phyloP scores from a whole-genome alignment of 2,888 invertebrate genomes.

The Agriotes lineatus region DNA sequence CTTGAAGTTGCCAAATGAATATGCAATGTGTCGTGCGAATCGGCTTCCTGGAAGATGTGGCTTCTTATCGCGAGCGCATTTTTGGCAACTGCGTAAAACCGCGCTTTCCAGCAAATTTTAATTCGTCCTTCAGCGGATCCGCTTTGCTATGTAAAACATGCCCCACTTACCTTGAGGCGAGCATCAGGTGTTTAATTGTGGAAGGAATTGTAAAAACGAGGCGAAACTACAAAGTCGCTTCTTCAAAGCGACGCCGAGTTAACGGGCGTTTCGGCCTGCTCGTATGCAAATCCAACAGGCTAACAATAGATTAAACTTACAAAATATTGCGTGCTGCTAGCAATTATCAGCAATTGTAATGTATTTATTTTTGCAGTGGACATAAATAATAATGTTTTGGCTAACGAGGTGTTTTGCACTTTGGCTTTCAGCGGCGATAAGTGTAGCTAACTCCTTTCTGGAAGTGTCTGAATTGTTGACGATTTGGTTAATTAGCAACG shows the following conservation, averaged over 20 bases:
- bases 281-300: too few species aligned
- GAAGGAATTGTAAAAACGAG: conserved; percentile 27
- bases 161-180: conserved; percentile 38
- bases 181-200: conserved; percentile 29
- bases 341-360: too few species aligned
- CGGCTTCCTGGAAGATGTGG: conserved; percentile 32
- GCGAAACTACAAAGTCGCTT: conserved; percentile 22
- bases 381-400: not conserved
- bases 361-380: not conserved
- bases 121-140: conserved; percentile 34
- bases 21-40: conserved; percentile 1
- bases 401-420: not conserved
- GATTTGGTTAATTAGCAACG: too few species aligned
- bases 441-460: too few species aligned
- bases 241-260: not conserved
- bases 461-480: too few species aligned
- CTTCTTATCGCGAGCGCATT: conserved; percentile 22
- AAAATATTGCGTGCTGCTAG: too few species aligned
- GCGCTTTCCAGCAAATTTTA: not conserved
- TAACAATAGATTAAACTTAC: too few species aligned
- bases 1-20: conserved; percentile 1
- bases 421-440: too few species aligned
- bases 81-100: conserved; percentile 26
- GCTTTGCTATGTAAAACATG: conserved; percentile 38
- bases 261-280: not conserved